Base-by-base conservation (phyloP, 2,113 vertebrate genomes). In the Stomatorhinus ivindoensis region DNA sequence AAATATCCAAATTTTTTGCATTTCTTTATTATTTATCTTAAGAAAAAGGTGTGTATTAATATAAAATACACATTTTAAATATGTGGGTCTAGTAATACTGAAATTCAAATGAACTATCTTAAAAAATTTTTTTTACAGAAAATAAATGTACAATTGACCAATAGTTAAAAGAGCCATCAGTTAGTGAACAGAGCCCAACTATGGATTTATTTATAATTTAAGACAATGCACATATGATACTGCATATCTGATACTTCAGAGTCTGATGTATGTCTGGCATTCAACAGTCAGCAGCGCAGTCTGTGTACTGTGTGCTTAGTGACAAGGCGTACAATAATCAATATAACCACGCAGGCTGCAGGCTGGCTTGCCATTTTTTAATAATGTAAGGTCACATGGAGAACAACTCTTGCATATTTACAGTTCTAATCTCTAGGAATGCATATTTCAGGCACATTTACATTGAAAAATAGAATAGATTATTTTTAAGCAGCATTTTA, bases 381-480 rank as follows among this genome's bases (percentile, higher is more conserved):
- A 86, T 89, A 87, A 90, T 90, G 46, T 89, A 76, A 82, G 50
- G 88, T 92, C 90, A 92, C 90, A 93, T 88, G 89, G 89, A 93
- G 90, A 92, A 89, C 88, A 89, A 90, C 85, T 90, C 76, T 89
- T 88, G 87, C 90, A 90, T 92, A 90, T 90, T 53, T 91, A 92
- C 91, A 92, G n/a, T 87, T 92, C 91, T 90, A 92, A 87, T 89
- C 89, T 92, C 87, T 92, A 92, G 89, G 88, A 92, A 91, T 92
- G 83, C 88, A 89, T 55, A 55, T 88, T 83, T 92, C 90, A 93
- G 91, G 90, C 91, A 87, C 90, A 89, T 89, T 91, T 90, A 93
- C 92, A 93, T 90, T 91, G 87, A 93, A 92, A 92, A 92, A 93
- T 92, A 92, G 61, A 92, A 90, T 91, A 88, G 89, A 93, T 91